Evolutionary conservation across 2,888 invertebrate genomes (phyloP), one percentile per base, ranked within the genome.

Genomic region (Acheta domesticus): DNA sequence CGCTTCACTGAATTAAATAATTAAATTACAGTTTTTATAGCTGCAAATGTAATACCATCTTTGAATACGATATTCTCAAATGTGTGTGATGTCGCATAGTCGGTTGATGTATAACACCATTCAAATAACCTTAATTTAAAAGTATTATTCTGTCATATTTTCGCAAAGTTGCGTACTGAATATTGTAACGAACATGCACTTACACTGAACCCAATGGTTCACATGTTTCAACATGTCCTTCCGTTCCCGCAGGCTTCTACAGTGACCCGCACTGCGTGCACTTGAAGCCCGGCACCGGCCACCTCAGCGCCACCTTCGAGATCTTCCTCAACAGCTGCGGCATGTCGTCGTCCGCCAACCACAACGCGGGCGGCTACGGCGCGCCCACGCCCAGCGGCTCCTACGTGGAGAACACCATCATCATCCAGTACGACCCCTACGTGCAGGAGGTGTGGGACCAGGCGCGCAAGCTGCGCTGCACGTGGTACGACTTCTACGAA

Each of bases 371-470:
- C 50, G 89, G 91, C 12, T 85, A 84, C 19, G 95, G 95, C 62
- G 94, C 94, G 81, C 95, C 96, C 20, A 95, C 96, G 16, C 96
- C 96, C 0, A 95, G 95, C 82, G 97, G 97, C 78, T 95, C 96
- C 84, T 97, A 96, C 86, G 96, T 97, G 36, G 97, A 97, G 87
- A 97, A 97, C 86, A 96, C 96, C 1, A 96, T 97, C 83, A 96
- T 97, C 84, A 94, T 97, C 82, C 97, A 97, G 86, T 97, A 96
- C 87, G 97, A 97, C 88, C 96, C 96, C 1, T 95, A 96, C 86
- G 96, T 97, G 16, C 96, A 96, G 87, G 96, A 97, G 87, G 96
- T 96, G 48, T 97, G 96, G 96, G 97, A 97, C 91, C 96, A 96
- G 86, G 95, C 97, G 3, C 91, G 97, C 85, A 96, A 96, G 87